A percentile compares a stretch with the other conserved stretches of the same genome.
phyloP scores from a whole-genome alignment of 2,888 invertebrate genomes.

The Dryobotodes eremita region DNA sequence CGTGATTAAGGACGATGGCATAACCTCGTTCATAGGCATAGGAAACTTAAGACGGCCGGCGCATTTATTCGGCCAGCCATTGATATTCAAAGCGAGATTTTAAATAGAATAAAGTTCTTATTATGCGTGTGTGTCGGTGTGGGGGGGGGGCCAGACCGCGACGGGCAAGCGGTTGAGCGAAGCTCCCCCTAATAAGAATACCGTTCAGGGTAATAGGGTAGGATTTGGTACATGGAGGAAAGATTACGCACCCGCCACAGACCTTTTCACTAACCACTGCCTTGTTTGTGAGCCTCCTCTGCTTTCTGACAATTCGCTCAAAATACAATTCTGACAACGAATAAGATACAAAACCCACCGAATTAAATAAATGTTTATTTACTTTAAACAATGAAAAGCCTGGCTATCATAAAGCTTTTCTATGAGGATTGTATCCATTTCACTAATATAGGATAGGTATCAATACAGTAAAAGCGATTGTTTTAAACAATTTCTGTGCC shows the following conservation, averaged over 20 bases:
- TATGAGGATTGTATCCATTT: slow-evolving; percentile 40
- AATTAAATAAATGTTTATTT: slow-evolving; percentile 56
- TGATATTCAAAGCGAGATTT: slow-evolving; percentile 78
- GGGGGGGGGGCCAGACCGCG: slow-evolving; percentile 47
- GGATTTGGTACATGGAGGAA: slow-evolving; percentile 78
- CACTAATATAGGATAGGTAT: slow-evolving; percentile 59
- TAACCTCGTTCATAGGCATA: slow-evolving; percentile 4
- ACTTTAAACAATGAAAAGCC: slow-evolving; percentile 54
- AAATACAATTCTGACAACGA: slow-evolving; percentile 60
- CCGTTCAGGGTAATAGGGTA: slow-evolving; percentile 79
- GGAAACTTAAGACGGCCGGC: slow-evolving; percentile 54
- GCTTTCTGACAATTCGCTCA: slow-evolving; percentile 62
- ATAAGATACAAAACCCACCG: slow-evolving; percentile 49
- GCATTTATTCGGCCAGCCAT: slow-evolving; percentile 71
- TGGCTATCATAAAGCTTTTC: slow-evolving; percentile 28
- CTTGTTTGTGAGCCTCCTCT: slow-evolving; percentile 60
- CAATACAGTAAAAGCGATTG: slow-evolving; percentile 65
- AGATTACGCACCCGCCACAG: slow-evolving; percentile 75
- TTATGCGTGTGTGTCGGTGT: slow-evolving; percentile 69
- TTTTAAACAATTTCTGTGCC: slow-evolving; percentile 56
- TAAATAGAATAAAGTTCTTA: slow-evolving; percentile 76
- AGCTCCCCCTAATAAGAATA: slow-evolving; percentile 77
- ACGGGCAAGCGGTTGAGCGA: slow-evolving; percentile 65
- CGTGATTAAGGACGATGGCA: slow-evolving; percentile 10
- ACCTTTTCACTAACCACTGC: slow-evolving; percentile 73